Evolutionary conservation across 2,113 vertebrate genomes (phyloP), one percentile per base, ranked within the genome.

Genomic region (Delphinapterus leucas): DNA sequence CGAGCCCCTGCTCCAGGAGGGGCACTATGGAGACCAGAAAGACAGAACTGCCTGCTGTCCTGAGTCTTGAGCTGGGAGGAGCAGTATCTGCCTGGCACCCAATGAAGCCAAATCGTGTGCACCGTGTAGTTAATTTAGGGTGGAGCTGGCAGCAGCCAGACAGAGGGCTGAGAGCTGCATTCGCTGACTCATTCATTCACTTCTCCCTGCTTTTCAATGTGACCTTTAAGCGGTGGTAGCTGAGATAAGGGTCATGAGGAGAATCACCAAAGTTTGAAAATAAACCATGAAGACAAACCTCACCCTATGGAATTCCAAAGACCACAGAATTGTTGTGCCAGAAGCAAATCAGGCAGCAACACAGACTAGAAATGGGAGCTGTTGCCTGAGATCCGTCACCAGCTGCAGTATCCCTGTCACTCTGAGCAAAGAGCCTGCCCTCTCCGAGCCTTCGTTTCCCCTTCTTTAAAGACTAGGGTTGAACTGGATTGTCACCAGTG

Each of bases 351-450:
- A 96, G 58, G 49, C 26, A 79, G 67, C 26, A 41, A 33, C 89
- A 47, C 33, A 33, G 65, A 63, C 28, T 55, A 87, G 76, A 80
- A 88, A 38, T 70, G 58, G 70, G 89, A 86, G 81, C 13, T 53
- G 21, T 23, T 91, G 93, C 86, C 96, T 14, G 9, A 33, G 49
- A 87, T 83, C 95, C 77, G 96, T 97, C 91, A 96, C 91, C 68
- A 77, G n/a, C 73, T 33, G 3, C 25, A 49, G 25, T 38, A 87
- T 90, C 90, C 89, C 20, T 74, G 76, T 65, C 73, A 61, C 25
- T 60, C 17, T 36, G 83, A 91, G 80, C 55, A 83, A 95, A 67
- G 41, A 13, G 41, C 65, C 76, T 89, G 76, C 49, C 65, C 31
- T 21, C 63, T 93, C 74, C 4, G 44, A 93, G 58, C 20, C 87